A percentile compares a stretch with the other conserved stretches of the same genome.
Evolutionary conservation across 2,888 invertebrate species (phyloP).

Genomic region (Oxycera nigricornis): DNA sequence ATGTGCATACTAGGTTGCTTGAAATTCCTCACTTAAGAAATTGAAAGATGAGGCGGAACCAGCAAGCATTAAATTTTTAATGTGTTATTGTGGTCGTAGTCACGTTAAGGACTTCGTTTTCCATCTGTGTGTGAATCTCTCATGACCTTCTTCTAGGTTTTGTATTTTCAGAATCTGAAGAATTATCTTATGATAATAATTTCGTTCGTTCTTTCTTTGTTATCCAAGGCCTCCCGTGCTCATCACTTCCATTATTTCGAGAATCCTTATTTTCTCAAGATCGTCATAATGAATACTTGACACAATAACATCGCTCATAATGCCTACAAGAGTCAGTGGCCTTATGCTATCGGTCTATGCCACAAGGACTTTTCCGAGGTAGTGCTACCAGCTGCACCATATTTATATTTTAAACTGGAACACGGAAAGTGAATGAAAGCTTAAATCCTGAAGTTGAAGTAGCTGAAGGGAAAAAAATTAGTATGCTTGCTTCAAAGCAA

Average conservation of each 20-base stretch:
- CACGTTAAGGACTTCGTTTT: too few species aligned
- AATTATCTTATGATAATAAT: slow-evolving; percentile 33
- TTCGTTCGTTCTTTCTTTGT: neutral
- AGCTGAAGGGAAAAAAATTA: too few species aligned
- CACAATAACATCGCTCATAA: slow-evolving; percentile 8
- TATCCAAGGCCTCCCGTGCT: neutral
- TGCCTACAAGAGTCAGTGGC: neutral
- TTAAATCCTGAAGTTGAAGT: too few species aligned
- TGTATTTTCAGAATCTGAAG: slow-evolving; percentile 7
- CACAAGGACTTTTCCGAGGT: neutral
- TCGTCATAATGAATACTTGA: slow-evolving; percentile 27
- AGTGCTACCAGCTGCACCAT: neutral
- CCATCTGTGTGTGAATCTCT: neutral
- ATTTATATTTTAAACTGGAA: too few species aligned
- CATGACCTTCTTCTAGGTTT: neutral
- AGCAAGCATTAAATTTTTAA: too few species aligned
- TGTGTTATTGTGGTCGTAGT: too few species aligned
- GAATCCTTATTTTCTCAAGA: slow-evolving; percentile 17
- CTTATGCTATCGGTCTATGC: neutral
- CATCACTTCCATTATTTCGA: slow-evolving; percentile 5
- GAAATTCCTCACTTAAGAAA: too few species aligned
- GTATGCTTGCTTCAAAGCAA: too few species aligned
- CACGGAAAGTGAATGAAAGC: too few species aligned
- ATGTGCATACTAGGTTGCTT: too few species aligned
- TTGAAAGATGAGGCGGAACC: too few species aligned